Evolutionary conservation across 1,140 invertebrate genomes (phyloP).

Genomic region (Aphelinus certus): DNA sequence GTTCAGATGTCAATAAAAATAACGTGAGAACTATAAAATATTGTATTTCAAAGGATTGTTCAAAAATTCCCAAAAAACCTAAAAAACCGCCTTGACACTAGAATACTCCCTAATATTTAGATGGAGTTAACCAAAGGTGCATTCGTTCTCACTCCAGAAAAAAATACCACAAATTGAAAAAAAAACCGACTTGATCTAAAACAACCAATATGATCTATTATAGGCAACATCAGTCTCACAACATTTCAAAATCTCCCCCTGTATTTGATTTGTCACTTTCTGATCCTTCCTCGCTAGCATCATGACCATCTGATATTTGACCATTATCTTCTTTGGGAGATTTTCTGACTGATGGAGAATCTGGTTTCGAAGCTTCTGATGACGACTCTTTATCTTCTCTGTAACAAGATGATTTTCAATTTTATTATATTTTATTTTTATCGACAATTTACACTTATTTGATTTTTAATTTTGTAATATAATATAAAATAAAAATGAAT

Average conservation of each 20-base stretch:
- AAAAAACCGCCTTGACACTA: too few species aligned
- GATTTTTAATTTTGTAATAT: too few species aligned
- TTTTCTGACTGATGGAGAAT: constrained; percentile 43
- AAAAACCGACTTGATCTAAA: constrained; percentile 5
- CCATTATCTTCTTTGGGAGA: constrained; percentile 48
- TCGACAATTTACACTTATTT: background rate
- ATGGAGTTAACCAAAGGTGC: too few species aligned
- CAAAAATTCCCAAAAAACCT: too few species aligned
- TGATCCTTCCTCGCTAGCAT: constrained; percentile 60
- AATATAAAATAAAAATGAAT: background rate
- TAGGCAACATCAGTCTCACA: constrained; percentile 42
- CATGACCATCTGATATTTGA: constrained; percentile 53
- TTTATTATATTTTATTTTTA: background rate
- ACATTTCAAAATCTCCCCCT: constrained; percentile 82
- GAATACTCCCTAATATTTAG: too few species aligned
- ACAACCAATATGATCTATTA: constrained; percentile 20
- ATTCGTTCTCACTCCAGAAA: background rate
- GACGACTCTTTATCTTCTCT: constrained; percentile 51
- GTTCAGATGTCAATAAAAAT: too few species aligned
- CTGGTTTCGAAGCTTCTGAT: constrained; percentile 46
- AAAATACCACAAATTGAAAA: constrained; percentile 17
- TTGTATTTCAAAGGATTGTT: too few species aligned
- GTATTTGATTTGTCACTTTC: constrained; percentile 75
- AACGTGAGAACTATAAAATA: too few species aligned
- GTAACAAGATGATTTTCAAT: background rate